A percentile compares a stretch with the other conserved stretches of the same genome.
phyloP scores from a whole-genome alignment of 2,797 vertebrate species.

The Mus caroli region DNA sequence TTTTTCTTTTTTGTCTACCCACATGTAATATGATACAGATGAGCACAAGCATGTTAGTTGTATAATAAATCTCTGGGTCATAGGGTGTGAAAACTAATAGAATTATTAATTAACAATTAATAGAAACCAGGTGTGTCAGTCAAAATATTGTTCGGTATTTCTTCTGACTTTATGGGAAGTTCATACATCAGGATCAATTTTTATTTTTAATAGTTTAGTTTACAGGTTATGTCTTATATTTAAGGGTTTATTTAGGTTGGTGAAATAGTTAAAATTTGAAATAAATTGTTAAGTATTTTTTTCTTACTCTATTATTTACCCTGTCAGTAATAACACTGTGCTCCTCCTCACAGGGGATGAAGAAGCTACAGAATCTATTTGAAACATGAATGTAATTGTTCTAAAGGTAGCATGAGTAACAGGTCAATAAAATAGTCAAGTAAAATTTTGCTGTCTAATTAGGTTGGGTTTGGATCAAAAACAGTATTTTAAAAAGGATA shows the following conservation, averaged over 20 bases:
- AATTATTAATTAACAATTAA: not conserved
- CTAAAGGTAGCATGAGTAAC: not conserved
- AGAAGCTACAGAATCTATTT: not conserved
- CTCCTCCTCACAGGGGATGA: not conserved
- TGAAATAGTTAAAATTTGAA: slow-evolving; percentile 3
- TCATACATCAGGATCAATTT: not conserved
- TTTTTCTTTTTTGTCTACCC: not conserved
- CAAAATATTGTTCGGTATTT: not conserved
- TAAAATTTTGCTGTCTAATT: not conserved
- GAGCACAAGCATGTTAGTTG: not conserved
- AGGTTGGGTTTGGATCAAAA: not conserved
- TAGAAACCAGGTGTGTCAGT: not conserved
- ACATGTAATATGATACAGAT: not conserved
- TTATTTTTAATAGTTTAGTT: not conserved
- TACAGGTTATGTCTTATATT: not conserved
- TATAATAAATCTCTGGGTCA: not conserved
- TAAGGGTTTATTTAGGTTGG: not conserved
- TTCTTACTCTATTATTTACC: not conserved
- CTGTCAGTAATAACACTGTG: not conserved
- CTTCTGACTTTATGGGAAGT: not conserved
- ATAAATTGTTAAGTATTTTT: not conserved
- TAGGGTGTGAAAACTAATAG: not conserved
- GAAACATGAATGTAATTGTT: not conserved
- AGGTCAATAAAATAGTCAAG: not conserved
- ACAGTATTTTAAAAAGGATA: not conserved